Evolutionary conservation across 2,888 invertebrate species (phyloP).

Genomic region (Adela reaumurella): DNA sequence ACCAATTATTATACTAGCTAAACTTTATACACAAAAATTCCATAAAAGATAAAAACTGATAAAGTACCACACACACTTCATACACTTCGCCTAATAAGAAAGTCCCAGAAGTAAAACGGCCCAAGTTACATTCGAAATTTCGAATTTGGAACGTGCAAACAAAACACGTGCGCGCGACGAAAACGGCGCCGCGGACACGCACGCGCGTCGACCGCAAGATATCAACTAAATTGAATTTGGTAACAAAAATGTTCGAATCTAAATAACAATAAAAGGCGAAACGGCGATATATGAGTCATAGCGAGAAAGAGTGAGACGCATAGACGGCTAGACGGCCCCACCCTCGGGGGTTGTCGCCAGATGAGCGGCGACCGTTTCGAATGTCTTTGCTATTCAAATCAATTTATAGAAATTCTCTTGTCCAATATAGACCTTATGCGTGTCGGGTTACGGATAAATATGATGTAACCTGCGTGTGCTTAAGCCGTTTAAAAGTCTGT

Average conservation of each 20-base stretch:
- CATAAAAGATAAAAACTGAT: no score
- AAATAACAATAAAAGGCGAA: constrained; percentile 54
- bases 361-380: constrained; percentile 33
- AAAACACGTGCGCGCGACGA: constrained; percentile 33
- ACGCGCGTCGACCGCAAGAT: constrained; percentile 49
- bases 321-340: constrained; percentile 37
- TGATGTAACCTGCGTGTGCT: neutral
- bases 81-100: no score
- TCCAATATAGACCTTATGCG: neutral
- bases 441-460: neutral
- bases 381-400: constrained; percentile 29
- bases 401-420: neutral
- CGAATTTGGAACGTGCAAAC: neutral
- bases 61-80: no score
- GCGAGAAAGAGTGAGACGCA: constrained; percentile 26
- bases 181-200: constrained; percentile 42
- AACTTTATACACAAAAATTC: no score
- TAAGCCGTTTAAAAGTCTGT: no score
- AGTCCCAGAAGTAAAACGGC: no score
- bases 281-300: no score
- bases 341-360: constrained; percentile 54
- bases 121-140: no score
- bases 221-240: constrained; percentile 56
- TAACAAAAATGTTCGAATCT: constrained; percentile 54
- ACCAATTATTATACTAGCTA: neutral